These are phyloP conservation scores for Melopsittacus undulatus DNA, from an alignment of 2,797 vertebrate species.

Conservation along the genomic window DNA sequence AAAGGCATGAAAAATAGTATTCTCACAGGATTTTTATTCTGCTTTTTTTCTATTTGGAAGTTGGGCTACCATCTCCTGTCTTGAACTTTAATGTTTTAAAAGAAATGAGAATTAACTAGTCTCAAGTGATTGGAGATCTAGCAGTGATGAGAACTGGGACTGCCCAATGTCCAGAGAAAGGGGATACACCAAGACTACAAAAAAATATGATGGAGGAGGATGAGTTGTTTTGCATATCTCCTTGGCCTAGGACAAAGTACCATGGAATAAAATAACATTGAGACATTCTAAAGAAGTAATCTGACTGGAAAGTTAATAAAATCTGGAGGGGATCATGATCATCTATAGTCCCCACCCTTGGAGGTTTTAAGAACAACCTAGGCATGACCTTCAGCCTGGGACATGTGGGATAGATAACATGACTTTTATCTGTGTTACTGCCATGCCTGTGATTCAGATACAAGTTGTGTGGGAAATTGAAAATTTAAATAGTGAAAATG, in stretches of 20 bases:
- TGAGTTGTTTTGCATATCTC: not conserved
- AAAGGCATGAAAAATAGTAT: not conserved
- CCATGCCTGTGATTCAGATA: not conserved
- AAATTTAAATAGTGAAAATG: not conserved
- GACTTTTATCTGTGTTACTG: not conserved
- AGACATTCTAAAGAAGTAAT: not conserved
- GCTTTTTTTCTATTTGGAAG: not conserved
- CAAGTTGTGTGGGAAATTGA: not conserved
- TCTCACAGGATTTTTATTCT: not conserved
- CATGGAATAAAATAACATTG: not conserved
- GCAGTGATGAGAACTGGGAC: not conserved
- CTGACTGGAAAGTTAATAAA: not conserved
- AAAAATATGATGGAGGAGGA: rapidly evolving
- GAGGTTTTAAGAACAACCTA: not conserved
- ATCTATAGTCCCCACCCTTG: not conserved
- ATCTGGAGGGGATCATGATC: not conserved
- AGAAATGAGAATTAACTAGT: not conserved
- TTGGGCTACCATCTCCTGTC: not conserved
- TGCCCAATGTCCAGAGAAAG: not conserved
- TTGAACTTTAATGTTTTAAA: not conserved
- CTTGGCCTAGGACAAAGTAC: not conserved
- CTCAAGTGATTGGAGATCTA: not conserved
- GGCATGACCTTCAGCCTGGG: not conserved
- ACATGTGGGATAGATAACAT: rapidly evolving
- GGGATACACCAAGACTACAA: not conserved